Evolutionary conservation across 2,797 vertebrate species (phyloP), one percentile per base, ranked within the genome.

Genomic region (Presbytis comata): DNA sequence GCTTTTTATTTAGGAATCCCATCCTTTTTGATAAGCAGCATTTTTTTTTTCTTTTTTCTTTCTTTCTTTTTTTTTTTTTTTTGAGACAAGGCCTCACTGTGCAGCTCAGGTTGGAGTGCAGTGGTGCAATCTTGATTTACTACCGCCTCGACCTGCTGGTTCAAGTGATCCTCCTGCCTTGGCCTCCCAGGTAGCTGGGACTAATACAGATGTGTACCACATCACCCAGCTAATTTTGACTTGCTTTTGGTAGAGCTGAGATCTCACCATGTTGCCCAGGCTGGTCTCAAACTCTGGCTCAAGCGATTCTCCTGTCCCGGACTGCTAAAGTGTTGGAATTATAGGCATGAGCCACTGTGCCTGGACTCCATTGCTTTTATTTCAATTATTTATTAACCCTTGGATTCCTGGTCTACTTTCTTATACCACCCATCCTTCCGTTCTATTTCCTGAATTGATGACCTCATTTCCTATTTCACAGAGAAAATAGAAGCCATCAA

Each of bases 401-500:
- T 16, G 50, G 50, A 57, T 85, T 86, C 44, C 86, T 84, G 12
- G 82, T 67, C 28, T 13, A 48, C 14, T 83, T 92, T 41, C 46
- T 91, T 33, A 39, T 4, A 48, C 48, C 16, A 26, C 46, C 17
- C 64, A 24, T 70, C 36, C 39, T 94, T 86, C 16, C 30, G 6
- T 93, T 93, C 76, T 1, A 36, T 41, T 19, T 93, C 44, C 91
- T 96, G 44, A n/a, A 84, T 22, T 89, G 59, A 48, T 89, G 46
- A 83, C 44, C 70, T 78, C 24, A 95, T 17, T 96, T 83, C 22
- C 48, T 86, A 1, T 92, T 97, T 92, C 53, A 94, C 33, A 86
- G 85, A 96, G 72, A 89, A 80, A 89, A 67, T 21, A 75, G 44
- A 86, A 87, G 48, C 80, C 64, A 85, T 79, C 24, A 33, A n/a